Evolutionary conservation across 2,797 vertebrate genomes (phyloP), one percentile per base, ranked within the genome.

Genomic region (Antennarius maculatus): DNA sequence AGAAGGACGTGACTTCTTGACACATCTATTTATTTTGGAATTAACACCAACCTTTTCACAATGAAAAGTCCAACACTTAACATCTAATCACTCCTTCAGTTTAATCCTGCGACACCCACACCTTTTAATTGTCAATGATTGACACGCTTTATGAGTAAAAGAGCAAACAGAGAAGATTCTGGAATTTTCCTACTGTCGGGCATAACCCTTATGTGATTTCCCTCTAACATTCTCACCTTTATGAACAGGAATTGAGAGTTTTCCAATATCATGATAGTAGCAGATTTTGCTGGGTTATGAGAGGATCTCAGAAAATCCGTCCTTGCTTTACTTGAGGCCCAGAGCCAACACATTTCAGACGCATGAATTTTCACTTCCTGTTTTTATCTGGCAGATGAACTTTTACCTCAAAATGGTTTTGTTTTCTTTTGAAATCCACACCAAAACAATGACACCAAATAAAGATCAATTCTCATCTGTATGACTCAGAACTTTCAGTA

Each of bases 291-390:
- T 18, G 9, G 13, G 5, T 45, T 28, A 43, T 61, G 48, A 58
- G 29, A 54, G 27, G 9, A 7, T 1, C 28, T 66, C 17, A 77
- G 49, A 86, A 88, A 87, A 67, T 86, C 86, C 82, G 54, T 55
- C 6, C 12, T 82, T 89, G 53, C 72, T 79, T 64, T 79, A 67
- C 45, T 58, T 66, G 10, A 54, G 41, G 28, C 31, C 2, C 52
- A 55, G 0, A 14, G 57, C 43, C 56, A 66, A 68, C 9, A 47
- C 16, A 57, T 23, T 23, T 75, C 31, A 55, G 72, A 84, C 71
- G 80, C 76, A 84, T 58, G 43, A 49, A 17, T 10, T 82, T 77
- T 84, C 31, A 77, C 64, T 78, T 83, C 68, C 71, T 48, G 16
- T 52, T 70, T 70, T 14, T n/a, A 0, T 23, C 23, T 68, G 1